A percentile compares a stretch with the other conserved stretches of the same genome.
phyloP scores from a whole-genome alignment of 2,797 vertebrate species.

The Lycodopsis pacificus region DNA sequence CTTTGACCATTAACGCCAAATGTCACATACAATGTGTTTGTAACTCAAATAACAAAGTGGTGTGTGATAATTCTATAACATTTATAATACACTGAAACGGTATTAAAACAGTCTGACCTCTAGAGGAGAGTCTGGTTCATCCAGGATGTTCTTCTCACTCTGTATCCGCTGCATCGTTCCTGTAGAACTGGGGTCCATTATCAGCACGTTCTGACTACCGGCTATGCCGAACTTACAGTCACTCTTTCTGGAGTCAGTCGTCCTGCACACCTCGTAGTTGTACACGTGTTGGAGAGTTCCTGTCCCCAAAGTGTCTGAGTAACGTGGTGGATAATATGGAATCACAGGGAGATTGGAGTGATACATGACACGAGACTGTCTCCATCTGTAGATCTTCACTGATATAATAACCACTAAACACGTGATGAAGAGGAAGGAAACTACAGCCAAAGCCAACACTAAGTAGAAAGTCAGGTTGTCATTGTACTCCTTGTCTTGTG shows the following conservation, averaged over 20 bases:
- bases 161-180: constrained; percentile 1
- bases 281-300: constrained; percentile 8
- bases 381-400: too few relatives aligned
- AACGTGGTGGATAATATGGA: constrained; percentile 6
- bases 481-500: too few relatives aligned
- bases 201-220: constrained; percentile 1
- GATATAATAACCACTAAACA: too few relatives aligned
- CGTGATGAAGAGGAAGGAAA: too few relatives aligned
- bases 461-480: too few relatives aligned
- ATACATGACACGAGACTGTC: too few relatives aligned
- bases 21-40: not conserved
- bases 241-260: not conserved
- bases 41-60: not conserved
- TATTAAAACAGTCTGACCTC: not conserved
- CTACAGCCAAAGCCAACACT: too few relatives aligned
- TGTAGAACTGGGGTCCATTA: constrained; percentile 4
- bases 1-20: not conserved
- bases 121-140: constrained; percentile 7
- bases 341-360: too few relatives aligned
- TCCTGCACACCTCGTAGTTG: constrained; percentile 4
- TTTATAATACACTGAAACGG: not conserved
- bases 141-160: not conserved
- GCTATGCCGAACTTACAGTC: not conserved
- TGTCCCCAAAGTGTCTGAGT: constrained; percentile 17
- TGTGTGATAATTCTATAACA: not conserved